Evolutionary conservation across 2,888 invertebrate genomes (phyloP).

Genomic region (Pristionchus mayeri): DNA sequence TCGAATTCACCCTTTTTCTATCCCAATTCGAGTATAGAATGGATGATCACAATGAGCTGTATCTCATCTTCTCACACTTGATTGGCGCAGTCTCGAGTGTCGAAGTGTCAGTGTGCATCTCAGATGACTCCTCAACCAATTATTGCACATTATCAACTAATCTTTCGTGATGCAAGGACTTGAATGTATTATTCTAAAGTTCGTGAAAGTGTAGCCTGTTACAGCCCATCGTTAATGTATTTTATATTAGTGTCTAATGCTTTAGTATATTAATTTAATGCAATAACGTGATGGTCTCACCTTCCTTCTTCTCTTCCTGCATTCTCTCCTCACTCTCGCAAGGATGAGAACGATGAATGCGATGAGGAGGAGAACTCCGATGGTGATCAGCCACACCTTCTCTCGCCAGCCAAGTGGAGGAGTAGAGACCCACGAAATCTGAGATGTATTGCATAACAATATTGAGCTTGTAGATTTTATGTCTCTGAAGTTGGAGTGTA

Average conservation of each 20-base stretch:
- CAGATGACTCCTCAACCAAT: too few species aligned
- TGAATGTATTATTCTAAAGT: too few species aligned
- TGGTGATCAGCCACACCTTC: slow-evolving; percentile 10
- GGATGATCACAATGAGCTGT: not conserved
- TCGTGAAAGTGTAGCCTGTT: too few species aligned
- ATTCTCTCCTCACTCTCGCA: slow-evolving; percentile 22
- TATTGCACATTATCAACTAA: too few species aligned
- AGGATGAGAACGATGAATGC: slow-evolving; percentile 16
- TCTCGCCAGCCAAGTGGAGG: slow-evolving; percentile 9
- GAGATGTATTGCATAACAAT: not conserved
- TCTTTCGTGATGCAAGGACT: too few species aligned
- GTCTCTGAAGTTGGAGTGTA: too few species aligned
- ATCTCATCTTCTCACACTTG: slow-evolving; percentile 20
- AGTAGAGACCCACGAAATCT: not conserved
- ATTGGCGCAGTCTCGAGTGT: slow-evolving; percentile 15
- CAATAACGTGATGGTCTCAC: too few species aligned
- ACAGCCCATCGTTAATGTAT: too few species aligned
- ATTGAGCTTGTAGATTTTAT: too few species aligned
- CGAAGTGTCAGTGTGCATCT: slow-evolving; percentile 17
- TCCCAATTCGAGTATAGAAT: not conserved
- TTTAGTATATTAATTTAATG: too few species aligned
- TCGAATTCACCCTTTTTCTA: not conserved
- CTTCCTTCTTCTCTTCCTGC: slow-evolving; percentile 10
- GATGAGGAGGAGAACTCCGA: slow-evolving; percentile 36
- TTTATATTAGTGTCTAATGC: too few species aligned